Conservation (phyloP, 2,797 vertebrate species). For the Ceryle rudis region DNA sequence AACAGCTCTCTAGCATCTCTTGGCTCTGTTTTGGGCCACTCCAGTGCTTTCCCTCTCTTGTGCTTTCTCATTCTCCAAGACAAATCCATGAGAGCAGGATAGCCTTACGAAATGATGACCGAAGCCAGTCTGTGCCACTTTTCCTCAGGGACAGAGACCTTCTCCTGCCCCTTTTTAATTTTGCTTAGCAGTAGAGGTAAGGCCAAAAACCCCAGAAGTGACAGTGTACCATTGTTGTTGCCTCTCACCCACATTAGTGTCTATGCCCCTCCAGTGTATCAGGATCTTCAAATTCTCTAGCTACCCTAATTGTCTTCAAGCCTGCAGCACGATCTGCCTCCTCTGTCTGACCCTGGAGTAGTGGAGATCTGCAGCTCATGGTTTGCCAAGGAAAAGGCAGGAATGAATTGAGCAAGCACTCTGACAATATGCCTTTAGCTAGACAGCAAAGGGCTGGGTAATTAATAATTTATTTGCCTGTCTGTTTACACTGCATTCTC, state of each 20-base stretch:
- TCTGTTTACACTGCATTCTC: neutral
- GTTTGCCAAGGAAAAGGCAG: neutral
- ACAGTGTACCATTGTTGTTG: neutral
- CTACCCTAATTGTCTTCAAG: neutral
- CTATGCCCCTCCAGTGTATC: neutral
- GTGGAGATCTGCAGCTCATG: neutral
- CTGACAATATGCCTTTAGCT: neutral
- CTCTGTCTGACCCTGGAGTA: neutral
- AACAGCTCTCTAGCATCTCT: neutral
- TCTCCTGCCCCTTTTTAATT: neutral
- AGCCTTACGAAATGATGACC: neutral
- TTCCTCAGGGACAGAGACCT: neutral
- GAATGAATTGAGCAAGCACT: neutral
- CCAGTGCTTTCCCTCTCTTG: neutral
- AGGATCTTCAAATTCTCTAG: neutral
- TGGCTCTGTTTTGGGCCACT: neutral
- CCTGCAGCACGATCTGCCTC: neutral
- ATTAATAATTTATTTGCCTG: constrained; percentile 18
- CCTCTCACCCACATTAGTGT: neutral
- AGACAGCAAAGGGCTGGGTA: neutral
- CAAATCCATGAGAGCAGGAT: neutral
- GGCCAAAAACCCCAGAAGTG: neutral
- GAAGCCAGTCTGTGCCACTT: neutral
- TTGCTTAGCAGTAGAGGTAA: neutral
- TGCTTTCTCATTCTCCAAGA: neutral